phyloP scores from a whole-genome alignment of 2,797 vertebrate genomes.

The Labeo calbasu region DNA sequence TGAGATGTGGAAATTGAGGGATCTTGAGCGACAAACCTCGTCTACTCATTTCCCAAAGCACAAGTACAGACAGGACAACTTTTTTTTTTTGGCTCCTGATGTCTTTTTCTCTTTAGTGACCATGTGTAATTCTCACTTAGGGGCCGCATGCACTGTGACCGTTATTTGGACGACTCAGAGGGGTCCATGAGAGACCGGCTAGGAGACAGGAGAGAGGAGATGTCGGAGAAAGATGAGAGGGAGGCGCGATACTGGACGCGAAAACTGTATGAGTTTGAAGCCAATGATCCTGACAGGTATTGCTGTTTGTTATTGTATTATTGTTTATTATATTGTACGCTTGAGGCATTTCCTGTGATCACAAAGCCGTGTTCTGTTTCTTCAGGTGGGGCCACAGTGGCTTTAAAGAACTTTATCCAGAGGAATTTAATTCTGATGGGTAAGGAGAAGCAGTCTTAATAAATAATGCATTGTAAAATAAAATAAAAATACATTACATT shows the following conservation, averaged over 20 bases:
- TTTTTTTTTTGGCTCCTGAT: slow-evolving; percentile 14
- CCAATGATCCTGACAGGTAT: slow-evolving; percentile 92
- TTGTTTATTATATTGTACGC: not conserved
- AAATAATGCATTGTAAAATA: not conserved
- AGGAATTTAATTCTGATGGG: slow-evolving; percentile 91
- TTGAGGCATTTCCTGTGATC: not conserved
- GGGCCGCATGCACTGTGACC: slow-evolving; percentile 91
- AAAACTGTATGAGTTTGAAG: slow-evolving; percentile 93
- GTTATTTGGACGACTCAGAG: slow-evolving; percentile 78
- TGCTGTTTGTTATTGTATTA: not conserved
- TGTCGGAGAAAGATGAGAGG: slow-evolving; percentile 82
- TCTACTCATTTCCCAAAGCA: slow-evolving; percentile 50
- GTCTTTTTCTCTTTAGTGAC: slow-evolving; percentile 36
- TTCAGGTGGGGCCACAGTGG: slow-evolving; percentile 97
- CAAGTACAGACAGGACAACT: slow-evolving; percentile 60
- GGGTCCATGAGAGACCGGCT: slow-evolving; percentile 66
- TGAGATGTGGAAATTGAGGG: slow-evolving; percentile 95
- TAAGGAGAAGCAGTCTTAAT: slow-evolving; percentile 65
- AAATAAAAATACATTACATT: not conserved
- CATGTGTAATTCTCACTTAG: slow-evolving; percentile 64
- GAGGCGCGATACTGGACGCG: slow-evolving; percentile 90
- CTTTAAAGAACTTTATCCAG: slow-evolving; percentile 96
- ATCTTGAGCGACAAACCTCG: slow-evolving; percentile 82
- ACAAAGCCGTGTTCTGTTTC: slow-evolving; percentile 50
- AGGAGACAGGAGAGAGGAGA: slow-evolving; percentile 66